These are phyloP conservation scores for Zygogramma bicolorata DNA, from an alignment of 2,888 invertebrate genomes.

Conservation along the genomic window DNA sequence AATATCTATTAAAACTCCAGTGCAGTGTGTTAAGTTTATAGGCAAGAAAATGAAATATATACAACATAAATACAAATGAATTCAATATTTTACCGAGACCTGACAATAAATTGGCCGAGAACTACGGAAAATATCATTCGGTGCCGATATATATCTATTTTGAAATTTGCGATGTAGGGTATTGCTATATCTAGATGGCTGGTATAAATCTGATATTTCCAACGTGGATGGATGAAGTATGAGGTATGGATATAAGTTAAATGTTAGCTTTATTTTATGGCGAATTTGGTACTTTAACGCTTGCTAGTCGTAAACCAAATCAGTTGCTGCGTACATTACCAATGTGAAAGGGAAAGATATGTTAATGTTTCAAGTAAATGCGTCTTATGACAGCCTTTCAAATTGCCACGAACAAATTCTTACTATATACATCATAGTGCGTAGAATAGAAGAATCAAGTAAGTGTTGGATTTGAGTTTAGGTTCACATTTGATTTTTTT, in stretches of 20 bases:
- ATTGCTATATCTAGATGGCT: background rate
- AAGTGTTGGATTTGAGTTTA: too few relatives aligned
- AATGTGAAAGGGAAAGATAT: too few relatives aligned
- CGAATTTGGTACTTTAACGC: background rate
- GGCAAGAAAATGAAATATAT: slow-evolving; percentile 54
- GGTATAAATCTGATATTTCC: slow-evolving; percentile 7
- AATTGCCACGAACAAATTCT: too few relatives aligned
- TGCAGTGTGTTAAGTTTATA: slow-evolving; percentile 30
- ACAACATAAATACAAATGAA: slow-evolving; percentile 59
- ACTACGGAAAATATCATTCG: slow-evolving; percentile 35
- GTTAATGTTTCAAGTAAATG: too few relatives aligned
- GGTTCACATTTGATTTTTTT: too few relatives aligned
- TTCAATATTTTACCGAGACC: slow-evolving; percentile 58
- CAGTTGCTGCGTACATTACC: too few relatives aligned
- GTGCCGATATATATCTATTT: slow-evolving; percentile 32
- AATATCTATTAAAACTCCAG: background rate
- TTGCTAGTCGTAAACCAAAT: too few relatives aligned
- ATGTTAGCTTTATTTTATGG: background rate
- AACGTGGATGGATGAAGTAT: background rate
- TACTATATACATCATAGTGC: too few relatives aligned
- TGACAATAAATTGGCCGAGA: slow-evolving; percentile 57
- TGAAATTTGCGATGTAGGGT: slow-evolving; percentile 21
- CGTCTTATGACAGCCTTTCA: too few relatives aligned
- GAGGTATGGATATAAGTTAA: background rate
- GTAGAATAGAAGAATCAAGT: too few relatives aligned